Conservation (phyloP, 2,113 vertebrate species). For the Cinclus cinclus region DNA sequence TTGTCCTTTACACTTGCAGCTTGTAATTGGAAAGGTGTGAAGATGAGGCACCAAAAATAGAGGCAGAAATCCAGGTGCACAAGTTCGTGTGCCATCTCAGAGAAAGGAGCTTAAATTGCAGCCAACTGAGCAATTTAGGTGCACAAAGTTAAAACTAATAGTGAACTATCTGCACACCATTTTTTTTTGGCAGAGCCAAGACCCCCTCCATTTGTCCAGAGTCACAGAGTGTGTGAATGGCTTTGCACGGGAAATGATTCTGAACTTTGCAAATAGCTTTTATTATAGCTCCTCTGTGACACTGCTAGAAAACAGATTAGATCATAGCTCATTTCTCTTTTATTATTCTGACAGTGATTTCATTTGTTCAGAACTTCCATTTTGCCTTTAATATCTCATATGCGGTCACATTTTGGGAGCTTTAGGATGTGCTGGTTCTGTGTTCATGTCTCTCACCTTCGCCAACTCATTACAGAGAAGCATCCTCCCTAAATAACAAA, state of each 20-base stretch:
- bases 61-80: slow-evolving; percentile 47
- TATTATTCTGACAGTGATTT: slow-evolving; percentile 72
- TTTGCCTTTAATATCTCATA: slow-evolving; percentile 60
- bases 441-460: slow-evolving; percentile 34
- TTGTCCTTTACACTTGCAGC: background rate
- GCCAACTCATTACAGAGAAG: slow-evolving; percentile 61
- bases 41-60: slow-evolving; percentile 3
- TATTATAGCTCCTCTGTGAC: slow-evolving; percentile 67
- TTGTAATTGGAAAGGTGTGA: background rate
- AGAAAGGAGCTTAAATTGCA: slow-evolving; percentile 30
- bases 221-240: slow-evolving; percentile 70
- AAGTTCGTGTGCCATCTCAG: slow-evolving; percentile 42
- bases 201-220: slow-evolving; percentile 76
- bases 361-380: slow-evolving; percentile 67
- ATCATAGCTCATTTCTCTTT: slow-evolving; percentile 74
- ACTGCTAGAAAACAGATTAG: slow-evolving; percentile 70
- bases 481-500: slow-evolving; percentile 60
- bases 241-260: slow-evolving; percentile 75
- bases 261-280: slow-evolving; percentile 74
- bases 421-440: slow-evolving; percentile 52
- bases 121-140: slow-evolving; percentile 63
- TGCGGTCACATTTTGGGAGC: slow-evolving; percentile 65
- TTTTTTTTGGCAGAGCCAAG: slow-evolving; percentile 70
- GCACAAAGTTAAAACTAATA: slow-evolving; percentile 64
- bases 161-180: slow-evolving; percentile 43